Evolutionary conservation across 2,113 vertebrate species (phyloP).

Genomic region (Hylia prasina): DNA sequence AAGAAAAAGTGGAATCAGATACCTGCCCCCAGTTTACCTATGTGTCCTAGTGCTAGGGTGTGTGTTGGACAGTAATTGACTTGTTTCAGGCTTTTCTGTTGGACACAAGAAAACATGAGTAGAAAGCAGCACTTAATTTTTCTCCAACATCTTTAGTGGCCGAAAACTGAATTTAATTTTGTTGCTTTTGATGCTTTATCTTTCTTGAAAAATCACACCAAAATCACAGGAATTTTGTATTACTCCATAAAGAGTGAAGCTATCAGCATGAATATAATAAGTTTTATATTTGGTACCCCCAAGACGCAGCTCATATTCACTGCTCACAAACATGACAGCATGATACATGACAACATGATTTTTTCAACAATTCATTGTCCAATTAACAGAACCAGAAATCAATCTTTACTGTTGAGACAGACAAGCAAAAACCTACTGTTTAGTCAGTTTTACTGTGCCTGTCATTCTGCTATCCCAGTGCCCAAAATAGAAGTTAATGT

Average conservation of each 20-base stretch:
- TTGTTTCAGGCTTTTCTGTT: neutral
- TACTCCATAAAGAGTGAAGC: neutral
- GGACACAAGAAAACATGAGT: neutral
- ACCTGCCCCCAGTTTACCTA: neutral
- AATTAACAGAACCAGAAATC: constrained; percentile 19
- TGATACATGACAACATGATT: neutral
- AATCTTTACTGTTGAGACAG: neutral
- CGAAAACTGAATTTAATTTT: neutral
- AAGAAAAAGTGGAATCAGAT: neutral
- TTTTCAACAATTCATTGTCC: neutral
- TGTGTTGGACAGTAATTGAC: neutral
- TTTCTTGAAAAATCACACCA: neutral
- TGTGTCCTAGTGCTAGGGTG: neutral
- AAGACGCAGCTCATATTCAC: neutral
- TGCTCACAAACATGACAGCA: neutral
- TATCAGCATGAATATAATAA: neutral
- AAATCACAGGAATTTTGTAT: neutral
- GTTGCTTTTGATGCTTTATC: neutral
- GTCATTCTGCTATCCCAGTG: neutral
- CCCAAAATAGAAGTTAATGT: neutral
- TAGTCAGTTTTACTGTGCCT: neutral
- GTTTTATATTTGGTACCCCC: neutral
- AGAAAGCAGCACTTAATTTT: neutral
- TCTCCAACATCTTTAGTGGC: neutral
- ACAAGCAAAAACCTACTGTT: neutral